Evolutionary conservation across 1,140 invertebrate genomes (phyloP).

Genomic region (Eumaeus atala): DNA sequence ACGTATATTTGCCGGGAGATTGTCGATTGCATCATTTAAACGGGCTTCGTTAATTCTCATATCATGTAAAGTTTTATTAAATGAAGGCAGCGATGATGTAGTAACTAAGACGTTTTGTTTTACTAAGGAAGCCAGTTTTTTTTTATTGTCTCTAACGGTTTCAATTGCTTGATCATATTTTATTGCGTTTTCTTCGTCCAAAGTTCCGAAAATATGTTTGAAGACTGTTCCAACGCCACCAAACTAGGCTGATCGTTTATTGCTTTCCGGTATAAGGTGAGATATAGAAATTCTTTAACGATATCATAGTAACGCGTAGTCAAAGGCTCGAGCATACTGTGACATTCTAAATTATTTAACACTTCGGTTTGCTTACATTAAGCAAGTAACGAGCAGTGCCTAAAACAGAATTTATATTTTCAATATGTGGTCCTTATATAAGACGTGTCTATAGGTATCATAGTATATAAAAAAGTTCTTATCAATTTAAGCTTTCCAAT

Average conservation of each 20-base stretch:
- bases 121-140: slow-evolving; percentile 20
- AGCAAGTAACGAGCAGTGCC: not conserved
- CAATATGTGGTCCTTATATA: slow-evolving; percentile 8
- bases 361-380: slow-evolving; percentile 7
- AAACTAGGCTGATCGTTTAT: slow-evolving; percentile 23
- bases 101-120: slow-evolving; percentile 27
- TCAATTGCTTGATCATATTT: too few species aligned
- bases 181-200: too few species aligned
- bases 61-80: slow-evolving; percentile 28
- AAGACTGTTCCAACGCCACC: slow-evolving; percentile 20
- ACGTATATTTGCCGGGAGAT: slow-evolving; percentile 21
- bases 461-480: slow-evolving; percentile 5
- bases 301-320: slow-evolving; percentile 15
- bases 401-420: slow-evolving; percentile 19
- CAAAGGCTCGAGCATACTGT: slow-evolving; percentile 17
- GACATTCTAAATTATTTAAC: slow-evolving; percentile 13
- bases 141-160: slow-evolving; percentile 12
- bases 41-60: slow-evolving; percentile 27
- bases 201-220: slow-evolving; percentile 20
- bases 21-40: slow-evolving; percentile 27
- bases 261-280: slow-evolving; percentile 16
- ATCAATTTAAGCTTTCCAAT: slow-evolving; percentile 5
- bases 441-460: slow-evolving; percentile 6
- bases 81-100: slow-evolving; percentile 14
- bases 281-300: slow-evolving; percentile 21